Evolutionary conservation across 1,140 invertebrate genomes (phyloP).

Genomic region (Manduca sexta): DNA sequence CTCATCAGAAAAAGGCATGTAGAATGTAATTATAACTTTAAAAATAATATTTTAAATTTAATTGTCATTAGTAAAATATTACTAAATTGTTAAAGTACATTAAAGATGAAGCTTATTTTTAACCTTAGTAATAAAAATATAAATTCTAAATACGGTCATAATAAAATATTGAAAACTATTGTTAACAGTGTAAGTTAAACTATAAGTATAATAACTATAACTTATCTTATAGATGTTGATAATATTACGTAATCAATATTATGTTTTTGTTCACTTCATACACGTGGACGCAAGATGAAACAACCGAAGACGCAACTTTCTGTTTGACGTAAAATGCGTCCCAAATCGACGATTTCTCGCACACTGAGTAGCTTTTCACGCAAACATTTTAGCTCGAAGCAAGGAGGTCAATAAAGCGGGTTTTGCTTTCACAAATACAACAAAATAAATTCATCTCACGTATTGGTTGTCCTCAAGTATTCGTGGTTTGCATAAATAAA

Average conservation of each 20-base stretch:
- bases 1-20: too few relatives aligned
- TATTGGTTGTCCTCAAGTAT: slow-evolving; percentile 66
- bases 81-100: too few relatives aligned
- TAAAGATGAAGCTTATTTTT: too few relatives aligned
- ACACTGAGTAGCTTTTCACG: slow-evolving; percentile 62
- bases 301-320: slow-evolving; percentile 29
- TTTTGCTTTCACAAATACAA: slow-evolving; percentile 72
- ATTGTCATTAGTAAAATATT: too few relatives aligned
- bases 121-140: too few relatives aligned
- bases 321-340: slow-evolving; percentile 47
- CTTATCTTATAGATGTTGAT: too few relatives aligned
- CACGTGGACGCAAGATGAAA: not conserved
- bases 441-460: slow-evolving; percentile 73
- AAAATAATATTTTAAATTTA: too few relatives aligned
- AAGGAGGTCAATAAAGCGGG: slow-evolving; percentile 67
- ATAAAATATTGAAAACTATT: too few relatives aligned
- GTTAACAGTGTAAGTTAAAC: too few relatives aligned
- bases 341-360: slow-evolving; percentile 66
- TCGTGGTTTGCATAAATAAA: slow-evolving; percentile 62
- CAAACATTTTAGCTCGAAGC: slow-evolving; percentile 57
- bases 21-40: too few relatives aligned
- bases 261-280: not conserved
- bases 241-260: not conserved
- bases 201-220: too few relatives aligned
- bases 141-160: too few relatives aligned